Evolutionary conservation across 2,888 invertebrate species (phyloP).

Genomic region (Drosophila percnosoma): DNA sequence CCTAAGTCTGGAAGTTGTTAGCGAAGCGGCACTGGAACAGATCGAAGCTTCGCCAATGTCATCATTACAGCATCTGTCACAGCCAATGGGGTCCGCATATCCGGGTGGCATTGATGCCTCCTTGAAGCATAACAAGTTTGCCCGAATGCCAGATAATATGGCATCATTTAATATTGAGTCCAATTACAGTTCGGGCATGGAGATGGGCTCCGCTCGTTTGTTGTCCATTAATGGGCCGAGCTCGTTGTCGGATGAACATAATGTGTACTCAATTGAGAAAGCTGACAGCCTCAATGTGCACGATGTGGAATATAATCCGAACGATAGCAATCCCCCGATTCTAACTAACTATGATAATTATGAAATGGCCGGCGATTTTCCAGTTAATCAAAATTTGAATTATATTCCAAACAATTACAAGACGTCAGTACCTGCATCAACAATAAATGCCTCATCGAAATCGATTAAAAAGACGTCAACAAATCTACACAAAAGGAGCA

Average conservation of each 20-base stretch:
- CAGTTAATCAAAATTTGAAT: constrained; percentile 82
- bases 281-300: constrained; percentile 57
- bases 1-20: constrained; percentile 84
- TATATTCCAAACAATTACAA: constrained; percentile 52
- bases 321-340: constrained; percentile 83
- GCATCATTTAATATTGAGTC: constrained; percentile 40
- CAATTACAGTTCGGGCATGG: constrained; percentile 46
- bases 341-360: constrained; percentile 83
- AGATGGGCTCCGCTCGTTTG: constrained; percentile 61
- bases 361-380: constrained; percentile 84
- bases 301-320: constrained; percentile 78
- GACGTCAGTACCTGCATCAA: constrained; percentile 45
- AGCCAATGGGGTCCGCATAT: constrained; percentile 30
- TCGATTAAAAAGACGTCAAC: constrained; percentile 79
- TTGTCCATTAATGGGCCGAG: constrained; percentile 72
- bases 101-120: constrained; percentile 25
- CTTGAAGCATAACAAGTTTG: constrained; percentile 45
- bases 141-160: constrained; percentile 45
- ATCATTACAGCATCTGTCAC: constrained; percentile 43
- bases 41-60: constrained; percentile 55
- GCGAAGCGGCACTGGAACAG: constrained; percentile 74
- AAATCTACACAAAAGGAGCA: constrained; percentile 79
- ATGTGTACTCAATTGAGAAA: constrained; percentile 75
- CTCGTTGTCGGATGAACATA: constrained; percentile 82
- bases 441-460: constrained; percentile 73